Conservation (phyloP, 1,140 invertebrate genomes). For the Drosophila watanabei region DNA sequence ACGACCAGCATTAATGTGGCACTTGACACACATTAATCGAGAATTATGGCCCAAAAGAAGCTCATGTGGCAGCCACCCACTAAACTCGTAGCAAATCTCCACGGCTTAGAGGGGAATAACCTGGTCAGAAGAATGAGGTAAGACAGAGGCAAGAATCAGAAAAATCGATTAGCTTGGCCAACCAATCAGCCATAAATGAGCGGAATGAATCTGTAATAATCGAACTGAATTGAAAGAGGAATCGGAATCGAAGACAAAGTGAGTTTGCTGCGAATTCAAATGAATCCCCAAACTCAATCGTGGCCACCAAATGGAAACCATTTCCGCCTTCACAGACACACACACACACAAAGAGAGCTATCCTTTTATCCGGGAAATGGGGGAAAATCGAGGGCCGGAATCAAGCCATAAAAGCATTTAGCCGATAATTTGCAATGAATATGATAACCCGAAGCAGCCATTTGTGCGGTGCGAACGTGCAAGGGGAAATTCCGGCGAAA, state of each 20-base stretch:
- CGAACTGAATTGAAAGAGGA: slow-evolving; percentile 41
- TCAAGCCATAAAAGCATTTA: slow-evolving; percentile 69
- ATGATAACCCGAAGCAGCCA: slow-evolving; percentile 57
- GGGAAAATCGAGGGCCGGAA: slow-evolving; percentile 15
- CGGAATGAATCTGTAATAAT: slow-evolving; percentile 57
- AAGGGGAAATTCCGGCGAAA: slow-evolving; percentile 13
- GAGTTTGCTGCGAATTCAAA: slow-evolving; percentile 41
- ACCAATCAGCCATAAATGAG: slow-evolving; percentile 44
- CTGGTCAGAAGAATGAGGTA: slow-evolving; percentile 6
- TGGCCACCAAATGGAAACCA: slow-evolving; percentile 42
- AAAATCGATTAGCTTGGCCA: slow-evolving; percentile 46
- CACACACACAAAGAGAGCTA: slow-evolving; percentile 13
- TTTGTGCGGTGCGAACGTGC: slow-evolving; percentile 9
- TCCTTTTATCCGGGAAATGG: slow-evolving; percentile 6
- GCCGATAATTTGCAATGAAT: slow-evolving; percentile 75
- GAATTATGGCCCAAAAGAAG: slow-evolving; percentile 39
- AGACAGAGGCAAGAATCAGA: slow-evolving; percentile 3
- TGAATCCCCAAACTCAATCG: slow-evolving; percentile 27
- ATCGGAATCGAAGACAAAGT: slow-evolving; percentile 19
- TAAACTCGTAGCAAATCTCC: slow-evolving; percentile 4
- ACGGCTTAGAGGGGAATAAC: slow-evolving; percentile 21
- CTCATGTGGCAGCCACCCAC: slow-evolving; percentile 1
- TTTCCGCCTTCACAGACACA: slow-evolving; percentile 9
- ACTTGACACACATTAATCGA: slow-evolving; percentile 77
- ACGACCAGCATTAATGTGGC: slow-evolving; percentile 72